A percentile compares a stretch with the other conserved stretches of the same genome.
These are phyloP conservation scores for Formica selysi DNA, from an alignment of 1,140 invertebrate species.

Conservation along the genomic window DNA sequence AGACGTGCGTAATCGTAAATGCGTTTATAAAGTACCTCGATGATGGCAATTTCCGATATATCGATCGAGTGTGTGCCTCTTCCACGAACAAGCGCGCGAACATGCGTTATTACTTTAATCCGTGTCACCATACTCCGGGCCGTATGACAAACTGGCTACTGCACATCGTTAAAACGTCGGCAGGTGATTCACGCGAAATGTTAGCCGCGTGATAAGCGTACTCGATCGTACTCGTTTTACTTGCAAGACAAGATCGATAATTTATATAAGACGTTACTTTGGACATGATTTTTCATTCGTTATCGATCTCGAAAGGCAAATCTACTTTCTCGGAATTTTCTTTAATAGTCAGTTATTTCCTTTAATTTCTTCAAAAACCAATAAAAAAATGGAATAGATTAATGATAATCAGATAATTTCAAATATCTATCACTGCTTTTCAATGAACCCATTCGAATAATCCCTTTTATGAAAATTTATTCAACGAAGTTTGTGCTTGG, in stretches of 20 bases:
- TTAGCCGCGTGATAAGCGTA: conserved; percentile 70
- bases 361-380: background rate
- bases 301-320: background rate
- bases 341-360: no score
- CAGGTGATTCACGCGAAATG: conserved; percentile 76
- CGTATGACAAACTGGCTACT: conserved; percentile 75
- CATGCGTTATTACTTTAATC: conserved; percentile 73
- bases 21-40: background rate
- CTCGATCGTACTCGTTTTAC: conserved; percentile 58
- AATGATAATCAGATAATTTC: no score
- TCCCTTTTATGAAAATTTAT: background rate
- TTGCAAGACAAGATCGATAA: conserved; percentile 56
- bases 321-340: background rate
- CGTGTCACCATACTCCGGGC: conserved; percentile 66
- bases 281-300: conserved; percentile 3
- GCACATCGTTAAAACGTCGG: conserved; percentile 72
- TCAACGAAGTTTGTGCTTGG: background rate
- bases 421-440: no score
- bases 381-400: background rate
- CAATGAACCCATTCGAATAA: no score
- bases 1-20: background rate
- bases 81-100: conserved; percentile 50
- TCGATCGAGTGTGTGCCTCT: conserved; percentile 63
- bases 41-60: conserved; percentile 32
- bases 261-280: conserved; percentile 48